These are phyloP conservation scores for Eclectus roratus DNA, from an alignment of 2,113 vertebrate species.

Conservation along the genomic window DNA sequence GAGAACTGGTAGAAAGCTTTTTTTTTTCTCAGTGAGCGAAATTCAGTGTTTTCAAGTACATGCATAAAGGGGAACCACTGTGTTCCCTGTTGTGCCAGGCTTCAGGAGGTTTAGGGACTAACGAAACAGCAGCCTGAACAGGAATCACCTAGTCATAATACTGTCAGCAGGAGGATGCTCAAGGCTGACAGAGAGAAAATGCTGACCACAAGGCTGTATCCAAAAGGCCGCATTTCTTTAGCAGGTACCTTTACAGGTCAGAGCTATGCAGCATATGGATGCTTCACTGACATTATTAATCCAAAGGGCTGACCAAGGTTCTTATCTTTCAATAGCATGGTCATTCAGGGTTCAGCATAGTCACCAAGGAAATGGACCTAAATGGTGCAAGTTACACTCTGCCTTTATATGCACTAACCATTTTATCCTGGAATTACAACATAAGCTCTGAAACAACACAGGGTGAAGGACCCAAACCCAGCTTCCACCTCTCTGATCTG, in stretches of 20 bases:
- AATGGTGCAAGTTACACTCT: background rate
- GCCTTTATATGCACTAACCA: background rate
- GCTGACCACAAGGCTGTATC: background rate
- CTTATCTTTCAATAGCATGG: background rate
- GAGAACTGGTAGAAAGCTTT: background rate
- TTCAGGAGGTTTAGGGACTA: background rate
- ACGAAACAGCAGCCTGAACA: background rate
- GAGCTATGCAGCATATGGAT: rapidly evolving
- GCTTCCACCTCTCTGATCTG: background rate
- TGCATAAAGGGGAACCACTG: background rate
- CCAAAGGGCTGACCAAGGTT: background rate
- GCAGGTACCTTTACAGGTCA: background rate
- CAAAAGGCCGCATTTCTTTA: background rate
- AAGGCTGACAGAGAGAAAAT: background rate
- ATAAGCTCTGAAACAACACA: background rate
- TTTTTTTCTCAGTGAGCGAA: background rate
- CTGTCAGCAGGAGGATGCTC: background rate
- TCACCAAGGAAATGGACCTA: background rate
- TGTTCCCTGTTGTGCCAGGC: background rate
- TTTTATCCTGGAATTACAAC: background rate
- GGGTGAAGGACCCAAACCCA: background rate
- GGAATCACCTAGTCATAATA: background rate
- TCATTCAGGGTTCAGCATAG: background rate
- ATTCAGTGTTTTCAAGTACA: background rate
- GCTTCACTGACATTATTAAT: background rate